Evolutionary conservation across 1,140 invertebrate genomes (phyloP), one percentile per base, ranked within the genome.

Genomic region (Drosophila rufa): DNA sequence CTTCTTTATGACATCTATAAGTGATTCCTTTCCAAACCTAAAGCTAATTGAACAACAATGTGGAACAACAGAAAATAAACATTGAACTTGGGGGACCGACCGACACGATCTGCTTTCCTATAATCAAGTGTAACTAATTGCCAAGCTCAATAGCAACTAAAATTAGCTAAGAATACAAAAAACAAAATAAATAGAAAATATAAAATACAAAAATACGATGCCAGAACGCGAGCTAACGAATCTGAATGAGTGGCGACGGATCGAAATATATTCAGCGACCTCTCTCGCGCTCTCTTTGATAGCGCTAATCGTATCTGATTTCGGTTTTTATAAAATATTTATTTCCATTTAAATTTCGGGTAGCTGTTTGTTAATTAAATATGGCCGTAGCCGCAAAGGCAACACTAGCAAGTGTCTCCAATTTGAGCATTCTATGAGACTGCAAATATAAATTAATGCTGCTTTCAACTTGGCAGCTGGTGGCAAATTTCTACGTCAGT

Each of bases 61-160:
- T 38, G 55, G 17, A 65, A 65, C 50, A 45, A 46, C 5, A 65
- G 59, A 56, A 65, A 67, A 67, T 62, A 78, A 75, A 67, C 45
- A 45, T 27, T 30, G 43, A 51, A 50, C 43, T 66, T 46, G 64
- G 30, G 48, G 47, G 42, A 65, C 50, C 83, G 84, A 45, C 50
- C 27, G 60, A 30, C 40, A 30, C 56, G 45, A 38, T 64, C 73
- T 57, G 51, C 47, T 79, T 55, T 78, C 53, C 45, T 55, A 73
- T 79, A 73, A 79, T 79, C 55, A 66, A 79, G 77, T 79, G 77
- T 71, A 84, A 80, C 84, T 84, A 89, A 89, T 89, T 89, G 74
- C 66, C 45, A 78, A 80, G 61, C 82, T 89, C 80, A 90, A 89
- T 75, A 90, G 62, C 66, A 56, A 84, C 66, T 78, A 47, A 82